Conservation (phyloP, 1,140 invertebrate species). For the Brachionus sp. region DNA sequence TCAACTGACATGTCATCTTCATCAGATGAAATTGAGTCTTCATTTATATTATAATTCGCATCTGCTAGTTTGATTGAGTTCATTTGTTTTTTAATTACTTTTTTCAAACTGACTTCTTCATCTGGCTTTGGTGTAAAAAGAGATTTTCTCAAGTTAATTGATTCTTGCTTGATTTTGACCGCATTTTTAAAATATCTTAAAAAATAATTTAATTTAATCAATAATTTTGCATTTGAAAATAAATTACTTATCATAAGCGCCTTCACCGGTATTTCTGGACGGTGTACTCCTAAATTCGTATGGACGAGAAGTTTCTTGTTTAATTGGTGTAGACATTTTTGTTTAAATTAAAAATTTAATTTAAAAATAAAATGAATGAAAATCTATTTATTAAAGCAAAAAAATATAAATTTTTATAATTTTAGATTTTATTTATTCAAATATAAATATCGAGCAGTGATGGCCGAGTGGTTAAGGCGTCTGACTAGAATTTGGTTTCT, state of each 20-base stretch:
- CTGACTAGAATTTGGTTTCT: conserved; percentile 29
- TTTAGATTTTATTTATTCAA: not conserved
- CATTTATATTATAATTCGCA: not conserved
- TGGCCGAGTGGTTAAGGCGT: conserved; percentile 35
- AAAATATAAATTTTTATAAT: not conserved
- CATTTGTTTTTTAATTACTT: not conserved
- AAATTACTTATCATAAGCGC: conserved; percentile 28
- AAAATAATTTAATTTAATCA: not conserved
- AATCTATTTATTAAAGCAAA: not conserved
- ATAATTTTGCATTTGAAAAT: not conserved
- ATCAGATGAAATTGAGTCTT: not conserved
- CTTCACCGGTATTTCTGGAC: conserved; percentile 7
- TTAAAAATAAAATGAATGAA: not conserved
- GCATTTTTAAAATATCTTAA: conserved; percentile 45
- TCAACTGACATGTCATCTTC: not conserved
- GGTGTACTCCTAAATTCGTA: conserved; percentile 9
- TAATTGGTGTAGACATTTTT: conserved; percentile 31
- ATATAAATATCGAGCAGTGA: not conserved
- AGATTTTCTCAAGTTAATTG: not conserved
- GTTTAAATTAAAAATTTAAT: not conserved
- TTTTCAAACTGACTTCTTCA: not conserved
- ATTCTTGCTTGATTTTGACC: not conserved
- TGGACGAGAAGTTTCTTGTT: not conserved
- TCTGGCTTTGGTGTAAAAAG: conserved; percentile 10
- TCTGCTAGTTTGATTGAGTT: not conserved